Percentiles rank a stretch among this genome's conserved stretches.
Conservation (phyloP, 2,888 invertebrate species). For the Cremastinae sp. region DNA sequence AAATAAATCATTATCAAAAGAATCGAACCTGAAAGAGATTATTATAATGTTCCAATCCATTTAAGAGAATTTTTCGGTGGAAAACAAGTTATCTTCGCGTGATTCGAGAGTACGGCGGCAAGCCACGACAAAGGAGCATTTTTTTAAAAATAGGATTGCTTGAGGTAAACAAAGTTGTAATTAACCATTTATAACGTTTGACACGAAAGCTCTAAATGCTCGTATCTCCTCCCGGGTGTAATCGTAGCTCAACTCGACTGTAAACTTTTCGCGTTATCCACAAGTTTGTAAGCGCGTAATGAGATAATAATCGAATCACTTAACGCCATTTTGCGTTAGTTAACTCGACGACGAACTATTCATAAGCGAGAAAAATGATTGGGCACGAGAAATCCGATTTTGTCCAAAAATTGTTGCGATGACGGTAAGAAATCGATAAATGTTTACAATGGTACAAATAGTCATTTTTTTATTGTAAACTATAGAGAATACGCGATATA, state of each 20-base stretch:
- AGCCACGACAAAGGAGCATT: background rate
- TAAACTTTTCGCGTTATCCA: conserved; percentile 63
- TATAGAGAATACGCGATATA: conserved; percentile 50
- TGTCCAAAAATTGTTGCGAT: background rate
- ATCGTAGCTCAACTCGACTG: conserved; percentile 62
- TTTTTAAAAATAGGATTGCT: no score
- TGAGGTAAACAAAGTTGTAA: background rate
- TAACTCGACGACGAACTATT: conserved; percentile 58
- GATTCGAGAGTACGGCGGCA: background rate
- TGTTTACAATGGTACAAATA: conserved; percentile 63
- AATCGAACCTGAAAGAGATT: conserved; percentile 5
- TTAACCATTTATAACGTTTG: conserved; percentile 55
- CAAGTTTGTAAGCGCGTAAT: conserved; percentile 58
- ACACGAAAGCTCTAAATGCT: conserved; percentile 57
- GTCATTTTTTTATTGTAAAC: conserved; percentile 71
- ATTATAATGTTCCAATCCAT: background rate
- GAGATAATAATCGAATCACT: conserved; percentile 66
- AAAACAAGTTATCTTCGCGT: background rate
- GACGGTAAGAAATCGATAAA: background rate
- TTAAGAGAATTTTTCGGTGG: background rate
- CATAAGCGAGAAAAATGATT: background rate
- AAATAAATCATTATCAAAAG: conserved; percentile 78
- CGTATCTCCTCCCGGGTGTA: conserved; percentile 30
- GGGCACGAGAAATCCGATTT: background rate
- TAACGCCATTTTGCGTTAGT: conserved; percentile 66